Conservation (phyloP, 2,113 vertebrate species). For the Parotia lawesii region DNA sequence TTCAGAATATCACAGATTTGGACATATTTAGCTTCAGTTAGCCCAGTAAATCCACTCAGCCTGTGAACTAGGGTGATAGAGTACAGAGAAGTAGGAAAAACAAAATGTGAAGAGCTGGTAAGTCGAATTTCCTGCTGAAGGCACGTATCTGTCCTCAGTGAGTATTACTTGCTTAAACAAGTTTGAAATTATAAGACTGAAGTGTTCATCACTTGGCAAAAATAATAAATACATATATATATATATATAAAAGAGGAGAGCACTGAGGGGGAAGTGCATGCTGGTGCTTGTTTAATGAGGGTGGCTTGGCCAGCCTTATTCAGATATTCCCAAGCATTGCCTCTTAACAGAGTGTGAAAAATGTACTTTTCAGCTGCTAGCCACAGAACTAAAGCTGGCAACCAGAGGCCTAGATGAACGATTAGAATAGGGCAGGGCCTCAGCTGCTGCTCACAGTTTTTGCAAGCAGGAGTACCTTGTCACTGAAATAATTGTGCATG, state of each 20-base stretch:
- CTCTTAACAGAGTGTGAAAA: conserved; percentile 24
- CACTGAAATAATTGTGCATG: not conserved
- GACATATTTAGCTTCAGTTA: not conserved
- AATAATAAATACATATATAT: not conserved
- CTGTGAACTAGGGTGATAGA: not conserved
- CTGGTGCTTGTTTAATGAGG: conserved; percentile 38
- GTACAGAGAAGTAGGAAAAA: not conserved
- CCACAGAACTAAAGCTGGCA: conserved; percentile 10
- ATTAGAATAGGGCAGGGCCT: conserved; percentile 13
- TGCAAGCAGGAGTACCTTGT: conserved; percentile 9
- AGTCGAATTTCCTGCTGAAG: not conserved
- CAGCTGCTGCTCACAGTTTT: not conserved
- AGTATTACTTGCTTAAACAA: conserved; percentile 54
- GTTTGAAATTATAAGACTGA: conserved; percentile 23
- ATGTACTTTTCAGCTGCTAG: not conserved
- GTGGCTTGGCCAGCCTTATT: conserved; percentile 14
- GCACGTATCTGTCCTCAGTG: not conserved
- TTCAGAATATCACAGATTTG: not conserved
- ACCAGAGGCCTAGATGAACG: not conserved
- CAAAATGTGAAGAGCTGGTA: not conserved
- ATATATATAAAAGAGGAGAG: not conserved
- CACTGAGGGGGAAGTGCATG: not conserved
- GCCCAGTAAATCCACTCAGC: not conserved
- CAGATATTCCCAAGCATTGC: conserved; percentile 40
- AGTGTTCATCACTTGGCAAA: conserved; percentile 40